A percentile compares a stretch with the other conserved stretches of the same genome.
These are phyloP conservation scores for Drosophila nannoptera DNA, from an alignment of 1,140 invertebrate genomes.

Conservation along the genomic window DNA sequence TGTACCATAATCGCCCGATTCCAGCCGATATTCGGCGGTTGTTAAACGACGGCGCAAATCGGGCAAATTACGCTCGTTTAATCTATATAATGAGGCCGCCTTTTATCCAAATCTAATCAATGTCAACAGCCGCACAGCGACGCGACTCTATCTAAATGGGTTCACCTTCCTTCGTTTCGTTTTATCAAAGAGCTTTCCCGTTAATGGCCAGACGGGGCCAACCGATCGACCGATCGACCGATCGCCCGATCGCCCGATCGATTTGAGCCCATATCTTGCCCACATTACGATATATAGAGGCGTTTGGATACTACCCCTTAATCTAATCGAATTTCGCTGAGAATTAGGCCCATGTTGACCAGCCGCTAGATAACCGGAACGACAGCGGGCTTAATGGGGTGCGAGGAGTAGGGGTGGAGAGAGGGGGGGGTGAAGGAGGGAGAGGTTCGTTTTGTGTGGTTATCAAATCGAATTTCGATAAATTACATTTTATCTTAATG, in stretches of 20 bases:
- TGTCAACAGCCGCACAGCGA: slow-evolving; percentile 4
- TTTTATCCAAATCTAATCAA: slow-evolving; percentile 78
- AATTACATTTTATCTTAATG: slow-evolving; percentile 72
- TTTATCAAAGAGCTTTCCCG: slow-evolving; percentile 38
- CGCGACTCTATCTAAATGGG: slow-evolving; percentile 9
- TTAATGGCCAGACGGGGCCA: slow-evolving; percentile 2
- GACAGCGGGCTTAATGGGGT: slow-evolving; percentile 10
- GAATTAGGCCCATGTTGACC: slow-evolving; percentile 61
- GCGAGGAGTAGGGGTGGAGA: no score
- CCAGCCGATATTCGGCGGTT: neutral
- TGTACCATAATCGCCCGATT: slow-evolving; percentile 19
- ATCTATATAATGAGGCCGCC: slow-evolving; percentile 71
- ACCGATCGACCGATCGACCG: slow-evolving; percentile 11
- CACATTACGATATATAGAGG: slow-evolving; percentile 47
- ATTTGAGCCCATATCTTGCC: slow-evolving; percentile 26
- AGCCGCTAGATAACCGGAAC: slow-evolving; percentile 52
- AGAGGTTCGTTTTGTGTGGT: slow-evolving; percentile 25
- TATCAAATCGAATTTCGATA: slow-evolving; percentile 62
- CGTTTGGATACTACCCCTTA: slow-evolving; percentile 21
- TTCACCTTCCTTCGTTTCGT: neutral
- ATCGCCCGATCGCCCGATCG: neutral
- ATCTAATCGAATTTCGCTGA: slow-evolving; percentile 62
- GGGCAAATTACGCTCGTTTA: slow-evolving; percentile 55
- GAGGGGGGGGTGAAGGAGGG: no score
- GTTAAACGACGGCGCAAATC: slow-evolving; percentile 48